Evolutionary conservation across 1,140 invertebrate genomes (phyloP), one percentile per base, ranked within the genome.

Genomic region (Stegodyphus dumicola): DNA sequence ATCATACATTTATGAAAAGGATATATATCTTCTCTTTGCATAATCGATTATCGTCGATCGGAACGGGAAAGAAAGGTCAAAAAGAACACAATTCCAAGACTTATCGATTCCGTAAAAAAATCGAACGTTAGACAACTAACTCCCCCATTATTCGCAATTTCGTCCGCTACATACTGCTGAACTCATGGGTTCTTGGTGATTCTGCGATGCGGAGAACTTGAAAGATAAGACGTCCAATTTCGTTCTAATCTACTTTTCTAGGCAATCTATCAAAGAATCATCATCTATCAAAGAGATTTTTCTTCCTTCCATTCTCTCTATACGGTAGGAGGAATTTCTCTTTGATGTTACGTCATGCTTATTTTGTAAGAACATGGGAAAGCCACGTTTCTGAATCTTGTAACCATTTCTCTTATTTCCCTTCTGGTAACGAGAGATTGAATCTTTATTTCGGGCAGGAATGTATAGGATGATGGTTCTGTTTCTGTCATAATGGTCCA

Each of bases 211-310:
- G 64, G 70, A 73, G 78, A 81, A 81, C 78, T 81, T 81, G 78
- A 81, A 78, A 78, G 78, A 81, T 81, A 81, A 81, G 78, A 81
- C 69, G 78, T 81, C 78, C 78, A 81, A 81, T 81, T 81, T 81
- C 78, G 69, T 17, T 73, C 78, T 81, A 81, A 81, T 81, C 78
- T 81, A 81, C 78, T 81, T 81, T 81, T 81, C 78, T 81, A 65
- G 78, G 78, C 78, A 81, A 81, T 81, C 78, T 81, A 81, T 81
- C 78, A 81, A 81, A 81, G 78, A 56, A 73, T 33, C 13, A 33
- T 11, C 56, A 70, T 52, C 73, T 81, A 51, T 73, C 73, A 17
- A 49, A 6, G 33, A 33, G 33, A 33, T 33, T 33, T 33, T 33
- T 33, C 33, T 33, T 33, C 33, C 33, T 33, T 33, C 33, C 33